Evolutionary conservation across 2,797 vertebrate species (phyloP), one percentile per base, ranked within the genome.

Genomic region (Pipistrellus nathusii): DNA sequence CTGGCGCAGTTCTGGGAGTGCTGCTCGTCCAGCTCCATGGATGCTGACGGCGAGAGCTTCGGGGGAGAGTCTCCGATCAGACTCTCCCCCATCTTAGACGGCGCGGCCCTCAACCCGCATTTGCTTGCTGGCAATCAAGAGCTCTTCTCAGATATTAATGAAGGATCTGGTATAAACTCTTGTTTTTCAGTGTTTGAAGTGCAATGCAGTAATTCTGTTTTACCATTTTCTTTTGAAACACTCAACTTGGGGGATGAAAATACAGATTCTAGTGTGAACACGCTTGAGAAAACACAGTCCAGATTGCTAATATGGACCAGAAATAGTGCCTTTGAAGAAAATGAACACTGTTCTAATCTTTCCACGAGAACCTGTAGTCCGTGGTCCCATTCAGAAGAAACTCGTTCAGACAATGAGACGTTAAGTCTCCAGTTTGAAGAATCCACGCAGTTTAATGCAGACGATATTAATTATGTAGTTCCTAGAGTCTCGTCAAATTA

Each of bases 241-340:
- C 99, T 99, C 97, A 98, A 97, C 78, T 98, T 98, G 97, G 98
- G 98, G 98, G 98, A 98, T 78, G 99, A 99, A 98, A 98, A 99
- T 97, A 98, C 99, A 90, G 99, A 99, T 98, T 99, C 99, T 98
- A 99, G 99, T 99, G 99, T 98, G 98, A 99, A 99, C 98, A 98
- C 98, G 96, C 99, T 99, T 98, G 99, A 99, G 97, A 99, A 99
- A 98, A 99, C 99, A 98, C 99, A 99, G 99, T 99, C 99, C 98
- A 99, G 99, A 98, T 99, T 99, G 99, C 98, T 99, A 98, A 99
- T 99, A 99, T 99, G 99, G 99, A 99, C 99, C 99, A 99, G 99
- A 99, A 99, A 99, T 99, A 99, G 99, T 99, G 99, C 99, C 99
- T 99, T 99, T 99, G 99, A 99, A 97, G 99, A 99, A 99, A 99